These are phyloP conservation scores for Paguma larvata DNA, from an alignment of 2,797 vertebrate genomes.

Conservation along the genomic window DNA sequence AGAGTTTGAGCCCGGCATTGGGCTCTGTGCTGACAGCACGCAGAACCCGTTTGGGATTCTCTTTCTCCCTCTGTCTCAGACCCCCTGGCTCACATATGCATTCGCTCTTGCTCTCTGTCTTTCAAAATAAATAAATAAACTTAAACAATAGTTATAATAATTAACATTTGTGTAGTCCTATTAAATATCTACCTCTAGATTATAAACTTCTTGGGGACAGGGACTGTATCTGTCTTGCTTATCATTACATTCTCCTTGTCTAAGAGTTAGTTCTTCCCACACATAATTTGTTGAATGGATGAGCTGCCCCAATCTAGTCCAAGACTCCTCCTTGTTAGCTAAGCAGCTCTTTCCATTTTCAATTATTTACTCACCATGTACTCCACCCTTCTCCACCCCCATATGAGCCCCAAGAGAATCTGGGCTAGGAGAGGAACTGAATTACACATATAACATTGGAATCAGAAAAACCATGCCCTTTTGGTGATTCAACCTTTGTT, in stretches of 20 bases:
- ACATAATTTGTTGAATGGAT: neutral
- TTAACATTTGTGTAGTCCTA: conserved; percentile 7
- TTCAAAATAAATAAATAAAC: too few species aligned
- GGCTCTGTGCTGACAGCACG: too few species aligned
- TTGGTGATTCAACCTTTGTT: conserved; percentile 32
- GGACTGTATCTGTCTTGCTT: neutral
- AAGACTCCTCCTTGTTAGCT: neutral
- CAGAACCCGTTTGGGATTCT: too few species aligned
- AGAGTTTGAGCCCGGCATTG: too few species aligned
- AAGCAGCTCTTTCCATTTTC: conserved; percentile 28
- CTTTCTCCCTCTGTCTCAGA: too few species aligned
- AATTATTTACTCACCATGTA: neutral
- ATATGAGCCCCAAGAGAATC: conserved; percentile 20
- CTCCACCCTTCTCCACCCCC: neutral
- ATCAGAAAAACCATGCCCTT: neutral
- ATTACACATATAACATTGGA: conserved; percentile 14
- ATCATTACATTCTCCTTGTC: neutral
- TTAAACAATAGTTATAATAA: neutral
- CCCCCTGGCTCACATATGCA: too few species aligned
- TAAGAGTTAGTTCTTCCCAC: conserved; percentile 3
- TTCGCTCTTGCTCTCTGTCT: too few species aligned
- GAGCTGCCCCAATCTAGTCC: neutral
- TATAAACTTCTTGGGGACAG: neutral
- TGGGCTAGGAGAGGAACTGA: neutral
- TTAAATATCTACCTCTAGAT: conserved; percentile 7